Conservation (phyloP, 2,888 invertebrate genomes). For the Amitus sp. region DNA sequence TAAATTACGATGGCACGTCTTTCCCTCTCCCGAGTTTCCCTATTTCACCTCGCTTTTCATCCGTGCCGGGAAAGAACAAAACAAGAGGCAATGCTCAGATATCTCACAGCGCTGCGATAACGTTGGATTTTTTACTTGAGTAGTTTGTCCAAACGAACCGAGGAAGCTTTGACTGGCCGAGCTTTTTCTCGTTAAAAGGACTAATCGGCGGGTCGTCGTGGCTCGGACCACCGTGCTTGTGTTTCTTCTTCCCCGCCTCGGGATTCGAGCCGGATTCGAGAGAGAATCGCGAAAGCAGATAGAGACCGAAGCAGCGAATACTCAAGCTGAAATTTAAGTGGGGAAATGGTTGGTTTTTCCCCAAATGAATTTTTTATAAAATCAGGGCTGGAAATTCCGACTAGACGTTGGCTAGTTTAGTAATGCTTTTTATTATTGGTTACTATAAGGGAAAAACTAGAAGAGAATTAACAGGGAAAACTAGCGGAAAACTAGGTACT, state of each 20-base stretch:
- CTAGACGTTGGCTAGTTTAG: too few species aligned
- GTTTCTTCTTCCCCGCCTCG: too few species aligned
- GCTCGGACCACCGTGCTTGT: slow-evolving; percentile 37
- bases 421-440: too few species aligned
- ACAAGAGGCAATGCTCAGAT: too few species aligned
- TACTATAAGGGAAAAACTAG: too few species aligned
- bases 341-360: too few species aligned
- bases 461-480: too few species aligned
- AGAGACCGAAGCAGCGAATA: slow-evolving; percentile 10
- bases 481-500: too few species aligned
- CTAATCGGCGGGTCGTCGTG: slow-evolving; percentile 33
- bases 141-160: slow-evolving; percentile 8
- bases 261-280: slow-evolving; percentile 20
- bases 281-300: slow-evolving; percentile 21
- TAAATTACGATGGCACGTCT: slow-evolving; percentile 1
- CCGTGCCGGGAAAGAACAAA: not conserved
- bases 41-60: not conserved
- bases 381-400: too few species aligned
- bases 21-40: slow-evolving; percentile 3
- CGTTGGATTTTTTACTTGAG: not conserved
- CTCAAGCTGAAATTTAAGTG: slow-evolving; percentile 14
- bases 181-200: slow-evolving; percentile 31
- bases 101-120: too few species aligned
- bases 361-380: too few species aligned
- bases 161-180: slow-evolving; percentile 12